Conservation (phyloP, 2,797 vertebrate species). For the Siniperca scherzeri region DNA sequence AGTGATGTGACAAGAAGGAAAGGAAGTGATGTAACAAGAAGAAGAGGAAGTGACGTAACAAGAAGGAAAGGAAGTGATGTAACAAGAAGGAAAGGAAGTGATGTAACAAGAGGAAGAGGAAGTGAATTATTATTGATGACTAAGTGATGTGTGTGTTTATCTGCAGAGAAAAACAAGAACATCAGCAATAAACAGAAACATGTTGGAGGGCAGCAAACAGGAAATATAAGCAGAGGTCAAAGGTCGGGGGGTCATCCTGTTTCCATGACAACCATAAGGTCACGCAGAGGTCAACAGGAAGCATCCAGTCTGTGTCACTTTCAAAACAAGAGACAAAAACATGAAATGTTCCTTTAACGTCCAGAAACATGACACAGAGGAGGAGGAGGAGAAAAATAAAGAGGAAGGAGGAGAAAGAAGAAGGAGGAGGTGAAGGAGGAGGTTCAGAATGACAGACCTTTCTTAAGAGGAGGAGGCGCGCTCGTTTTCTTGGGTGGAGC, state of each 20-base stretch:
- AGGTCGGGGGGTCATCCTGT: neutral
- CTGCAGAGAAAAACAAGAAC: neutral
- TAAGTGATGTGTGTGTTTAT: too few species aligned
- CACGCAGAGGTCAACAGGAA: slow-evolving; percentile 11
- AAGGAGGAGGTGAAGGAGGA: neutral
- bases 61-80: too few species aligned
- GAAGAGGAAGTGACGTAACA: too few species aligned
- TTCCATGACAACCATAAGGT: slow-evolving; percentile 6
- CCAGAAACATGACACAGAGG: slow-evolving; percentile 10
- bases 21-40: too few species aligned
- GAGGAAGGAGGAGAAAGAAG: neutral
- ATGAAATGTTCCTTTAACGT: neutral
- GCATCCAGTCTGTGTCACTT: slow-evolving; percentile 25
- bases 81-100: too few species aligned
- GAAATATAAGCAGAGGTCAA: neutral
- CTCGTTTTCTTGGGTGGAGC: slow-evolving; percentile 1
- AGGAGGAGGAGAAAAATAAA: neutral
- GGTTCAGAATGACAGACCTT: slow-evolving; percentile 18
- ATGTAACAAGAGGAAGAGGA: neutral
- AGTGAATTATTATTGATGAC: too few species aligned
- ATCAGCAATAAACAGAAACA: too few species aligned
- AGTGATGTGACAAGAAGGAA: too few species aligned
- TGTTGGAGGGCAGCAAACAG: slow-evolving; percentile 1
- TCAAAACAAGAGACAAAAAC: neutral
- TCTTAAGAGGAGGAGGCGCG: neutral